Percentiles rank a stretch among this genome's conserved stretches.
phyloP scores from a whole-genome alignment of 2,888 invertebrate species.

The Eretmocerus hayati region DNA sequence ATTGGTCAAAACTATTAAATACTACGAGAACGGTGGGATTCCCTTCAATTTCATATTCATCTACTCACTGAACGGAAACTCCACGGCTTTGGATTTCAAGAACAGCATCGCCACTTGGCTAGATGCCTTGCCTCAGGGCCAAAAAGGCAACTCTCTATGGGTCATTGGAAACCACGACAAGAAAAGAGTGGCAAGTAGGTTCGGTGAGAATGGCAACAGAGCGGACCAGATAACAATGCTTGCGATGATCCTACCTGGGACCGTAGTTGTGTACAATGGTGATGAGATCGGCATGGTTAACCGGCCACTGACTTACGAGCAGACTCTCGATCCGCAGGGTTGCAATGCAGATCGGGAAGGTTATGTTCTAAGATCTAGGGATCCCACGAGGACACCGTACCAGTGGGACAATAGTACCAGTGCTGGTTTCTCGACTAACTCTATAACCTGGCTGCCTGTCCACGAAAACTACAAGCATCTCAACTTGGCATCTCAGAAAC shows the following conservation, averaged over 20 bases:
- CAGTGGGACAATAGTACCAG: conserved; percentile 56
- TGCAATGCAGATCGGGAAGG: conserved; percentile 56
- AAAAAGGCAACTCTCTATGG: conserved; percentile 60
- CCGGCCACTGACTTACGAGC: too few relatives aligned
- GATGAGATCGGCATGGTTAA: too few relatives aligned
- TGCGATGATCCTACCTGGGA: conserved; percentile 57
- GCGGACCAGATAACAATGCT: conserved; percentile 55
- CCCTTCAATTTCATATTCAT: conserved; percentile 64
- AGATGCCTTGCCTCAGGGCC: conserved; percentile 50
- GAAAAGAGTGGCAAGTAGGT: conserved; percentile 44
- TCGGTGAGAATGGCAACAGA: conserved; percentile 49
- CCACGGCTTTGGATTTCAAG: conserved; percentile 52
- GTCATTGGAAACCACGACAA: conserved; percentile 59
- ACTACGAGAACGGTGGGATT: conserved; percentile 27
- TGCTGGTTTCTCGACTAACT: too few relatives aligned
- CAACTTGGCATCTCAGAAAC: too few relatives aligned
- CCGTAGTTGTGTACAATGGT: too few relatives aligned
- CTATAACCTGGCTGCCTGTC: too few relatives aligned
- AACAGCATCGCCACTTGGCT: conserved; percentile 53
- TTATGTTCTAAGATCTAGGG: conserved; percentile 53
- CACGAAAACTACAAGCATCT: too few relatives aligned
- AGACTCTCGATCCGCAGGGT: too few relatives aligned
- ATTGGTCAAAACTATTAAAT: conserved; percentile 50
- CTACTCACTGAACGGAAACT: conserved; percentile 39
- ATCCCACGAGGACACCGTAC: too few relatives aligned